phyloP scores from a whole-genome alignment of 2,888 invertebrate genomes.

The Xestoiulus laeticollis region DNA sequence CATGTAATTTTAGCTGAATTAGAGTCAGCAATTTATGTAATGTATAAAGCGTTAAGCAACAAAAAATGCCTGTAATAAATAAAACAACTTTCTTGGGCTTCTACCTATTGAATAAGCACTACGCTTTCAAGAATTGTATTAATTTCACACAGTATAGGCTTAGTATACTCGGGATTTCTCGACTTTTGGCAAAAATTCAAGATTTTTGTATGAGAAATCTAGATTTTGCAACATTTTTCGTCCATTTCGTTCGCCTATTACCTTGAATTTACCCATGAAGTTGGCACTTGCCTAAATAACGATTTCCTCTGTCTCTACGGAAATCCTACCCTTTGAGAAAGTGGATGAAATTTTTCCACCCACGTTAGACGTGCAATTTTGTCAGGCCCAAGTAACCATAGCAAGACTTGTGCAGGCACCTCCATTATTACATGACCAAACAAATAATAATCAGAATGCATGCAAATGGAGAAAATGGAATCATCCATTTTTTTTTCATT shows the following conservation, averaged over 20 bases:
- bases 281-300: neutral
- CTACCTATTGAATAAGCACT: too few relatives aligned
- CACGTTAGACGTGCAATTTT: neutral
- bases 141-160: too few relatives aligned
- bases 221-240: neutral
- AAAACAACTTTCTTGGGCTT: too few relatives aligned
- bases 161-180: neutral
- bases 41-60: too few relatives aligned
- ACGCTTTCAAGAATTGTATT: too few relatives aligned
- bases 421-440: neutral
- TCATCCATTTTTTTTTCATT: neutral
- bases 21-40: too few relatives aligned
- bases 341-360: constrained; percentile 16
- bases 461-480: constrained; percentile 22
- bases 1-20: too few relatives aligned
- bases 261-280: constrained; percentile 3
- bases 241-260: neutral
- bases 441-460: neutral
- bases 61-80: too few relatives aligned
- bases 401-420: neutral
- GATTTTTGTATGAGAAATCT: neutral
- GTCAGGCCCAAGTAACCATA: neutral
- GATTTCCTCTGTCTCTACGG: constrained; percentile 24
- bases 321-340: constrained; percentile 32
- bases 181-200: neutral